phyloP scores from a whole-genome alignment of 1,140 invertebrate genomes.

The Oryctes rhinoceros region DNA sequence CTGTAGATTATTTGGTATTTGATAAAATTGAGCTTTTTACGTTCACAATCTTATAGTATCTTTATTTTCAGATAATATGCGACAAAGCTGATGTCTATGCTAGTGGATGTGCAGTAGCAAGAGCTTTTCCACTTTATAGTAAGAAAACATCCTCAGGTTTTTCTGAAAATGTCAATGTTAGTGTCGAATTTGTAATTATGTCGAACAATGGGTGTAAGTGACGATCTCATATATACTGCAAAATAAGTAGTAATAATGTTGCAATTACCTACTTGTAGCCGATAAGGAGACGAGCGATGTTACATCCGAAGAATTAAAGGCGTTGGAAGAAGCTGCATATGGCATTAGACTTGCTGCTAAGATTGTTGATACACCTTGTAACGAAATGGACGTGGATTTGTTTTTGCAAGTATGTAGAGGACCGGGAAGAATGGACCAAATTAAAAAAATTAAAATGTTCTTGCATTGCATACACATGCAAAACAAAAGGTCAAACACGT shows the following conservation, averaged over 20 bases:
- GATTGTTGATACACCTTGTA: constrained; percentile 86
- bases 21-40: too few species aligned
- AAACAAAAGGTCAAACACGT: too few species aligned
- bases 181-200: constrained; percentile 57
- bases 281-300: constrained; percentile 56
- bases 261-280: not conserved
- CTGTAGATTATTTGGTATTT: too few species aligned
- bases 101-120: constrained; percentile 81
- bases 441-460: too few species aligned
- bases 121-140: constrained; percentile 78
- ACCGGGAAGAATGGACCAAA: too few species aligned
- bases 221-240: not conserved
- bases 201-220: constrained; percentile 40
- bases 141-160: constrained; percentile 66
- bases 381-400: constrained; percentile 81
- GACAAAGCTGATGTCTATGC: constrained; percentile 79
- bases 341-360: constrained; percentile 77
- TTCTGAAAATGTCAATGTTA: constrained; percentile 49
- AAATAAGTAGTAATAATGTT: not conserved
- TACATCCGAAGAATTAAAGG: constrained; percentile 68
- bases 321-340: constrained; percentile 69
- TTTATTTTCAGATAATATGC: constrained; percentile 74
- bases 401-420: constrained; percentile 36
- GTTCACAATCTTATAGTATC: not conserved
- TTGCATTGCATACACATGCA: too few species aligned